Evolutionary conservation across 2,888 invertebrate species (phyloP).

Genomic region (Tetragnatha montana): DNA sequence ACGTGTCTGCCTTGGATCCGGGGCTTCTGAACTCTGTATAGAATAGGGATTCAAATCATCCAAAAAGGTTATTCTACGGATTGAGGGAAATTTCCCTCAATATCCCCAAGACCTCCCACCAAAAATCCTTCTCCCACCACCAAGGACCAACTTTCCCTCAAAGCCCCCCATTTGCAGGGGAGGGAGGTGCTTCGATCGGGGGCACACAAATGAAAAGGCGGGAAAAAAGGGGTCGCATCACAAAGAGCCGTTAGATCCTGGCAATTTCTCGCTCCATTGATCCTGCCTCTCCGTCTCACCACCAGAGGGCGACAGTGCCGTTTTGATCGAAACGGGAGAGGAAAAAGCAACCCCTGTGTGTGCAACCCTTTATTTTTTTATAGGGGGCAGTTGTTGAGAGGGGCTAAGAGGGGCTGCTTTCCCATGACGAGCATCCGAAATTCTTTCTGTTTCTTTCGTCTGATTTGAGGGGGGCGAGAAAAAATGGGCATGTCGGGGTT

Average conservation of each 20-base stretch:
- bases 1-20: too few relatives aligned
- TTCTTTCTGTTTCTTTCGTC: too few relatives aligned
- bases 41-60: too few relatives aligned
- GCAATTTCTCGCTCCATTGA: constrained; percentile 62
- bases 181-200: background rate
- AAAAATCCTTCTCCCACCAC: too few relatives aligned
- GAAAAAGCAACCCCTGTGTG: too few relatives aligned
- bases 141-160: too few relatives aligned
- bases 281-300: constrained; percentile 42
- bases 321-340: too few relatives aligned
- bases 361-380: background rate
- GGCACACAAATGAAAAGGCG: background rate
- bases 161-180: background rate
- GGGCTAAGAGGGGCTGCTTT: constrained; percentile 8
- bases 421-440: too few relatives aligned
- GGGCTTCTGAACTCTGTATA: too few relatives aligned
- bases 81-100: too few relatives aligned
- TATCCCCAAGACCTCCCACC: too few relatives aligned
- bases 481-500: background rate
- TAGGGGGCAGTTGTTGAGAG: constrained; percentile 3
- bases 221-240: constrained; percentile 38
- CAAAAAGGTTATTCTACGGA: too few relatives aligned
- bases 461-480: background rate
- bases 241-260: constrained; percentile 55
- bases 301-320: constrained; percentile 13